These are phyloP conservation scores for Porites divaricata DNA, from an alignment of 92 coral and sea anemone genomes.

Conservation along the genomic window DNA sequence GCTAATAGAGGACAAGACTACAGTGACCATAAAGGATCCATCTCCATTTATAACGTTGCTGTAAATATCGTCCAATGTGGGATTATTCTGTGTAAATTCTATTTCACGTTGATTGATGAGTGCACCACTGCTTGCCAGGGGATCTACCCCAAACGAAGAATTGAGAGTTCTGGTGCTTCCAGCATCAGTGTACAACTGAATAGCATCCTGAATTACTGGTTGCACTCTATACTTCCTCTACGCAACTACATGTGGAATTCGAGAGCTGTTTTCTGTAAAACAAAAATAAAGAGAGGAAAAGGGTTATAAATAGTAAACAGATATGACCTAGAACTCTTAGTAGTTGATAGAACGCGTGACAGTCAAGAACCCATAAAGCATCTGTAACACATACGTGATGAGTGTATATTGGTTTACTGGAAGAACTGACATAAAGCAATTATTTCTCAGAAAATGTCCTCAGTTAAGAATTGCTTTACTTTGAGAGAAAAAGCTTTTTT, in stretches of 20 bases:
- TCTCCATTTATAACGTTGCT: slow-evolving; percentile 49
- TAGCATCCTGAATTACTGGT: slow-evolving; percentile 55
- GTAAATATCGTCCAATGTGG: slow-evolving; percentile 25
- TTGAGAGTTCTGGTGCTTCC: slow-evolving; percentile 52
- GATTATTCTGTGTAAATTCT: slow-evolving; percentile 32
- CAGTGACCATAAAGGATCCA: slow-evolving; percentile 45
- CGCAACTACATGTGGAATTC: slow-evolving; percentile 51
- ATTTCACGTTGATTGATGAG: slow-evolving; percentile 47
- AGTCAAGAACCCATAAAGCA: slow-evolving; percentile 4
- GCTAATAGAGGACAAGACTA: too few species aligned
- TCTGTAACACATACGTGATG: slow-evolving; percentile 11
- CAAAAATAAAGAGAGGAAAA: neutral
- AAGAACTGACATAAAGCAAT: neutral
- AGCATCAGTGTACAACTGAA: slow-evolving; percentile 49
- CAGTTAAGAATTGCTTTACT: slow-evolving; percentile 20
- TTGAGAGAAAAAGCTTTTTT: neutral
- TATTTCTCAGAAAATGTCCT: slow-evolving; percentile 10
- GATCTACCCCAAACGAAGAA: slow-evolving; percentile 49
- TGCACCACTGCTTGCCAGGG: slow-evolving; percentile 22
- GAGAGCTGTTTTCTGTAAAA: slow-evolving; percentile 23
- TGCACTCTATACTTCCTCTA: slow-evolving; percentile 28
- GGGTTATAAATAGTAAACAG: neutral
- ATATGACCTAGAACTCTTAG: slow-evolving; percentile 4
- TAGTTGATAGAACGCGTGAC: slow-evolving; percentile 16
- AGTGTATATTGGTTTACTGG: neutral